phyloP scores from a whole-genome alignment of 2,888 invertebrate genomes.

The Argyresthia goedartella region DNA sequence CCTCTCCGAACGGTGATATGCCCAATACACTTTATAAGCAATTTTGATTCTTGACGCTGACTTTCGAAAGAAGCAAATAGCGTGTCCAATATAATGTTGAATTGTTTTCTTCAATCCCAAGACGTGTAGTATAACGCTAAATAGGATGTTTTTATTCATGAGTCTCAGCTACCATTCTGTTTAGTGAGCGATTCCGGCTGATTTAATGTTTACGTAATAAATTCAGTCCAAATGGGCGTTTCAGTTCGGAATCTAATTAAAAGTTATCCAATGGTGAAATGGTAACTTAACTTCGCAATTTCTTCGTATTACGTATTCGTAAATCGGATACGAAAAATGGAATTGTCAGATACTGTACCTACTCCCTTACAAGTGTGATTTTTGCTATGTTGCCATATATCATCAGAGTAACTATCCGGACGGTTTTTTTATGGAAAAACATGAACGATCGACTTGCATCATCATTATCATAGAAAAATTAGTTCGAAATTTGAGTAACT shows the following conservation, averaged over 20 bases:
- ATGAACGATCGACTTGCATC: too few species aligned
- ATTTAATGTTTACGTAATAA: slow-evolving; percentile 62
- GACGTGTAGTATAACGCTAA: slow-evolving; percentile 58
- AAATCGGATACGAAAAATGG: too few species aligned
- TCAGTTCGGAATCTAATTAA: slow-evolving; percentile 10
- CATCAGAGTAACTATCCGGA: too few species aligned
- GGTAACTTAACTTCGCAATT: too few species aligned
- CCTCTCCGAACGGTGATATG: slow-evolving; percentile 45
- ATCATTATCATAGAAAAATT: too few species aligned
- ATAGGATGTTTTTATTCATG: slow-evolving; percentile 71
- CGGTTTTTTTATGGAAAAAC: too few species aligned
- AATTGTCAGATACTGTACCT: too few species aligned
- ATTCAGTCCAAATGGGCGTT: slow-evolving; percentile 38
- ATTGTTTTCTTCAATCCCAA: slow-evolving; percentile 34
- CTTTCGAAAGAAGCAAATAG: slow-evolving; percentile 35
- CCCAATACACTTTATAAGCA: slow-evolving; percentile 36
- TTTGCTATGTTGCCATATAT: too few species aligned
- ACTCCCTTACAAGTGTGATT: too few species aligned
- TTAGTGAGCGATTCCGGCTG: slow-evolving; percentile 60
- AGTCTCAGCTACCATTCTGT: slow-evolving; percentile 62
- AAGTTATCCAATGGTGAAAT: slow-evolving; percentile 4
- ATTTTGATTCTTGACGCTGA: slow-evolving; percentile 39
- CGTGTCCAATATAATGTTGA: slow-evolving; percentile 15
- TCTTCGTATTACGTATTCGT: too few species aligned
- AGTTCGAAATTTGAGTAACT: too few species aligned